These are phyloP conservation scores for Tupaia tana DNA, from an alignment of 2,113 vertebrate genomes.

Conservation along the genomic window DNA sequence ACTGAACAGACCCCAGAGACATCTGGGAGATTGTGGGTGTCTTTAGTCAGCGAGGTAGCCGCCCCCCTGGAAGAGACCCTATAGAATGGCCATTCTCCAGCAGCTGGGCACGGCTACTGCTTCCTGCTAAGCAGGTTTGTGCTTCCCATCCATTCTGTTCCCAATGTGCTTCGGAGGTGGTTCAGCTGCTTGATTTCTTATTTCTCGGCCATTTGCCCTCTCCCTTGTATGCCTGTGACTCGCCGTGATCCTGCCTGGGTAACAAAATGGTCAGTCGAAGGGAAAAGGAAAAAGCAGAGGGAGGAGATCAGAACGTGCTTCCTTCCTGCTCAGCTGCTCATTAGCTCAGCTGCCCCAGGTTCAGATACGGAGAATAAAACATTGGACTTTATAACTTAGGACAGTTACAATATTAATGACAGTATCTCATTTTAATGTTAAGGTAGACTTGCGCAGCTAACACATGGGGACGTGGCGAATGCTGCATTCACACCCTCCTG, in stretches of 20 bases:
- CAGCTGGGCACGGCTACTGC: not conserved
- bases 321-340: not conserved
- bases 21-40: not conserved
- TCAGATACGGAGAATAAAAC: not conserved
- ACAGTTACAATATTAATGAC: constrained; percentile 22
- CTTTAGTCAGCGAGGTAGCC: not conserved
- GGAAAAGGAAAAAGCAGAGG: not conserved
- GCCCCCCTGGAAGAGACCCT: not conserved
- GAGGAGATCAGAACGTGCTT: not conserved
- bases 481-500: not conserved
- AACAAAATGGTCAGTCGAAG: not conserved
- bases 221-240: not conserved
- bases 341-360: constrained; percentile 11
- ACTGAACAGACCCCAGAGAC: not conserved
- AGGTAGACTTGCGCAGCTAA: not conserved
- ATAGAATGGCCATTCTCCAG: not conserved
- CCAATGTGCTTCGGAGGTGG: not conserved
- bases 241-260: not conserved
- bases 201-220: not conserved
- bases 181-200: not conserved
- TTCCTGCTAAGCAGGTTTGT: not conserved
- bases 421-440: constrained; percentile 15
- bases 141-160: not conserved
- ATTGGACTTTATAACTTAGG: not conserved
- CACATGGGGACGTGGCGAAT: not conserved